A percentile compares a stretch with the other conserved stretches of the same genome.
These are phyloP conservation scores for Microchirus variegatus DNA, from an alignment of 2,797 vertebrate genomes.

Conservation along the genomic window DNA sequence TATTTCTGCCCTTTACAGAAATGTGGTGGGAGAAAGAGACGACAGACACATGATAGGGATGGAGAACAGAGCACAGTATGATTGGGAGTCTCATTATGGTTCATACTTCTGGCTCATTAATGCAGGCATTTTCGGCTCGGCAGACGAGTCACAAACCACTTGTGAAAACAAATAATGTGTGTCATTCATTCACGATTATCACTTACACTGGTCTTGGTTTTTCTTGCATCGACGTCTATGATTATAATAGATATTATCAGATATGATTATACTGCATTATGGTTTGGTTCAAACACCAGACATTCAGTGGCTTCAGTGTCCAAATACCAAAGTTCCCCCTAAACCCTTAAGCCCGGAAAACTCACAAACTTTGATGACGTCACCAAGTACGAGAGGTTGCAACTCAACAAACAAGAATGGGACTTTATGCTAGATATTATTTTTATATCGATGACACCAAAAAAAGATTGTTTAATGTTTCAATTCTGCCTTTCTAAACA, in stretches of 20 bases:
- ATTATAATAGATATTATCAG: constrained; percentile 4
- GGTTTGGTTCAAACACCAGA: no score
- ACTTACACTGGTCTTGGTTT: constrained; percentile 4
- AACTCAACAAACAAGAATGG: no score
- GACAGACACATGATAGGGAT: constrained; percentile 58
- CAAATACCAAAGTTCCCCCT: no score
- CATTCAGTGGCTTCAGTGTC: no score
- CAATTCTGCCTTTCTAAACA: no score
- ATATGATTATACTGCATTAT: no score
- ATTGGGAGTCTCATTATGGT: constrained; percentile 65
- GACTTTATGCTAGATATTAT: no score
- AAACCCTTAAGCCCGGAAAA: no score
- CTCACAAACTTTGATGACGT: no score
- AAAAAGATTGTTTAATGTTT: no score
- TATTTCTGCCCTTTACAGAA: constrained; percentile 56
- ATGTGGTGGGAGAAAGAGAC: constrained; percentile 25
- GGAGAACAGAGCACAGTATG: constrained; percentile 57
- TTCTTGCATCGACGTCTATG: constrained; percentile 7
- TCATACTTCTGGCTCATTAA: constrained; percentile 59
- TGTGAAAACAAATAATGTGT: constrained; percentile 35
- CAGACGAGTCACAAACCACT: constrained; percentile 56
- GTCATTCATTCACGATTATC: constrained; percentile 30
- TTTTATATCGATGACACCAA: no score
- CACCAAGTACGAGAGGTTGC: no score
- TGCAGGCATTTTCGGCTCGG: constrained; percentile 47